Base-by-base conservation (phyloP, 2,888 invertebrate genomes). In the Tribolium freemani region DNA sequence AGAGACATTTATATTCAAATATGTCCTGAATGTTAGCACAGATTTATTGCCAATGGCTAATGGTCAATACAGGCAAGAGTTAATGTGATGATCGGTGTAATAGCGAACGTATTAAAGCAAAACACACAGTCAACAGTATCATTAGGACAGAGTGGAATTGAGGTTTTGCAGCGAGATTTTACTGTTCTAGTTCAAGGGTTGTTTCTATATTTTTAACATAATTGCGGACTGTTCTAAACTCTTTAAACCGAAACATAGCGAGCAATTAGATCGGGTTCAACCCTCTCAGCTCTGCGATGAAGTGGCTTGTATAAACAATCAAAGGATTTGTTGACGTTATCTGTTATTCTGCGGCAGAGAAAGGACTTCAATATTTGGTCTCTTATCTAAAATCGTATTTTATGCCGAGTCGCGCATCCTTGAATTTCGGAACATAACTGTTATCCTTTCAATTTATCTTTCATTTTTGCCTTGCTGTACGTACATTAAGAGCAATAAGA, bases 361-460 rank as follows among this genome's bases (percentile, higher is more conserved):
- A 58, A 45, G 58, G 58, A 45, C 58, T 58, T 45, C 58, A 58
- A 58, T 58, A 58, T 58, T 58, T 58, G 58, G 58, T 58, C 45
- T 45, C 45, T 58, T 58, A 58, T 60, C 46, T 60, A 48, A 46
- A 60, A 48, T 60, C 45, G 11, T 48, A 46, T 60, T 60, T 60
- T 60, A 46, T 60, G 30, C 10, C 60, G 10, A 60, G 21, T 26
- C n/a, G 30, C 48, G 21, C 13, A 60, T 60, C 30, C 48, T 21
- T 45, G 26, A 63, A 50, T 63, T 50, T 50, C 48, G n/a, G 51
- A 8, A 31, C 21, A 51, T 53, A 30, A 9, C 20, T 64, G 63
- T 64, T 64, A 64, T 64, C 53, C 63, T 53, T 64, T 11, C 44
- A 38, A 53, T 64, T 64, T 51, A 53, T 61, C 63, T 64, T 31